Conservation (phyloP, 2,113 vertebrate genomes). For the Fulmarus glacialis region DNA sequence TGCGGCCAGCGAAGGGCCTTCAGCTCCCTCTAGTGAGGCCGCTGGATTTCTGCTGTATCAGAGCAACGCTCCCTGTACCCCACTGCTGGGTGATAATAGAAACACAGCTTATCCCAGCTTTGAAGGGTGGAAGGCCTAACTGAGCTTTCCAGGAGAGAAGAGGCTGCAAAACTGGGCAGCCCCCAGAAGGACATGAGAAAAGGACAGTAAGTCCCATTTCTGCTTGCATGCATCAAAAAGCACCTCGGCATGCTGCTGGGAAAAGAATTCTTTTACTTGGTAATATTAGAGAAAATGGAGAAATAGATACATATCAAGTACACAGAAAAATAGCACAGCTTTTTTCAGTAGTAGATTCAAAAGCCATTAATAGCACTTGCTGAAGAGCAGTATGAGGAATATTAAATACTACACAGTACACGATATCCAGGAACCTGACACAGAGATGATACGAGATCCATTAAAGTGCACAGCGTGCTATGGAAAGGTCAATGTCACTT, state of each 20-base stretch:
- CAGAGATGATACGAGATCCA: neutral
- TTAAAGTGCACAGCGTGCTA: neutral
- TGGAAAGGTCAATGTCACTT: neutral
- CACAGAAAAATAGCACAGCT: neutral
- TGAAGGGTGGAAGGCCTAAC: accelerated
- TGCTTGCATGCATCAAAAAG: neutral
- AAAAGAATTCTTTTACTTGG: neutral
- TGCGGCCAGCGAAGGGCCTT: neutral
- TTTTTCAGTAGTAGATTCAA: neutral
- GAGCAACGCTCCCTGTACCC: accelerated
- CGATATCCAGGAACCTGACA: neutral
- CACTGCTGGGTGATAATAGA: accelerated
- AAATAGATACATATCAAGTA: neutral
- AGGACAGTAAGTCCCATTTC: neutral
- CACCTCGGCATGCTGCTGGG: neutral
- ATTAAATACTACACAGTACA: neutral
- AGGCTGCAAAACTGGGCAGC: neutral
- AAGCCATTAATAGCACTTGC: neutral
- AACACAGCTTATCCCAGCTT: accelerated
- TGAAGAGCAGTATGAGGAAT: neutral
- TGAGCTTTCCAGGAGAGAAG: neutral
- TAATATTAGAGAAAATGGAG: neutral
- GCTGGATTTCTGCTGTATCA: neutral
- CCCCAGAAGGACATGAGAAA: accelerated
- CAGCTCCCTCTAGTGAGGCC: slow-evolving; percentile 57